Evolutionary conservation across 2,888 invertebrate genomes (phyloP).

Genomic region (Sympetrum striolatum): DNA sequence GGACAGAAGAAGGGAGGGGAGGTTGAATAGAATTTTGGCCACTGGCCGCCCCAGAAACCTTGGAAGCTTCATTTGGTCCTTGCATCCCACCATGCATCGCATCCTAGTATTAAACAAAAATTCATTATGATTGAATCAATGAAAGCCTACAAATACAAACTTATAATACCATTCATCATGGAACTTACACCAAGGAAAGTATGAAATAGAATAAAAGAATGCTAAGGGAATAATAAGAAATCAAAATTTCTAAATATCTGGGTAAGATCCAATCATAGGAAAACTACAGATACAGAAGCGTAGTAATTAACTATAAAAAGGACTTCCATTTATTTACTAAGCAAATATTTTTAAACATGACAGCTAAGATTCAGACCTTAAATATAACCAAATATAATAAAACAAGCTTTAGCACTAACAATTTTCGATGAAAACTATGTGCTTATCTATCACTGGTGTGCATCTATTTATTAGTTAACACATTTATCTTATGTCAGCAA

Average conservation of each 20-base stretch:
- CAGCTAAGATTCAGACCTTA: no score
- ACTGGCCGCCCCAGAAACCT: neutral
- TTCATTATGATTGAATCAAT: neutral
- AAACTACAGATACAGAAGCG: no score
- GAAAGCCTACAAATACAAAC: neutral
- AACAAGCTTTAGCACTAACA: no score
- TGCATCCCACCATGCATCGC: conserved; percentile 8
- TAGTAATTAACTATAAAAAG: no score
- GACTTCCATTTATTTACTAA: no score
- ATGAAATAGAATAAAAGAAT: neutral
- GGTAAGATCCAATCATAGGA: no score
- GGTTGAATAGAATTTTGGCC: conserved; percentile 56
- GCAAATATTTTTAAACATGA: no score
- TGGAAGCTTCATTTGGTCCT: neutral
- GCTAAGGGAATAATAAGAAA: neutral
- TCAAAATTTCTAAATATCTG: neutral
- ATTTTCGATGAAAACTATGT: no score
- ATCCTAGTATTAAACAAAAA: neutral
- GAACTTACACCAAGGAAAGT: neutral
- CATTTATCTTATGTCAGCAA: no score
- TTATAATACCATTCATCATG: neutral
- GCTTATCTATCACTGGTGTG: no score
- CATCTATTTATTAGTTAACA: no score
- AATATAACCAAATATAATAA: no score
- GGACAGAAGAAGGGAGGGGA: conserved; percentile 62